phyloP scores from a whole-genome alignment of 2,888 invertebrate genomes.

The Helleia helle region DNA sequence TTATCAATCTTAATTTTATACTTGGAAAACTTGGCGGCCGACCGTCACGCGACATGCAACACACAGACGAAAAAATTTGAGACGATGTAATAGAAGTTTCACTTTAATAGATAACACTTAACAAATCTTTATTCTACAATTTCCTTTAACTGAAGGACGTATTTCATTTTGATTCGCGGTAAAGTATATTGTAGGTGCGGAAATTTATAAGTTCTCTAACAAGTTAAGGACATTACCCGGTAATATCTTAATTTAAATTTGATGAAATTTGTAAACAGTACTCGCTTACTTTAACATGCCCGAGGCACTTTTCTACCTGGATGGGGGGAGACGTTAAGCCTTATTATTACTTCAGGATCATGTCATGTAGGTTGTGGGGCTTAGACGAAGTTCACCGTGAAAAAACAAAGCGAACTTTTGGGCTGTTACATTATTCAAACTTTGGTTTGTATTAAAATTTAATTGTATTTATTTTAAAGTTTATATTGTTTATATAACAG shows the following conservation, averaged over 20 bases:
- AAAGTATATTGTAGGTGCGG: background rate
- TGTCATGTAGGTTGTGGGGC: background rate
- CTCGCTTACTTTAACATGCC: slow-evolving; percentile 2
- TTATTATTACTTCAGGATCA: background rate
- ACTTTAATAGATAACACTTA: too few relatives aligned
- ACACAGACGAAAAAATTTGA: too few relatives aligned
- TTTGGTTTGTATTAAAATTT: background rate
- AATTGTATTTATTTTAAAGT: too few relatives aligned
- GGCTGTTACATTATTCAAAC: background rate
- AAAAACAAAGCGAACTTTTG: background rate
- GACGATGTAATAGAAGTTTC: too few relatives aligned
- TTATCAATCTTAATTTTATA: too few relatives aligned
- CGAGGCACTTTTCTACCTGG: background rate
- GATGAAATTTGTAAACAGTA: slow-evolving; percentile 8
- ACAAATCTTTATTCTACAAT: too few relatives aligned
- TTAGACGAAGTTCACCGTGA: background rate
- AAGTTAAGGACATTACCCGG: slow-evolving; percentile 6
- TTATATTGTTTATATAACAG: too few relatives aligned
- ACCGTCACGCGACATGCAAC: too few relatives aligned
- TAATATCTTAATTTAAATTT: slow-evolving; percentile 9
- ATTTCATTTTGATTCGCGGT: too few relatives aligned
- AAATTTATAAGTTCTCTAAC: slow-evolving; percentile 6
- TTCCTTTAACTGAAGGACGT: too few relatives aligned
- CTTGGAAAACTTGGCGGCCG: too few relatives aligned
- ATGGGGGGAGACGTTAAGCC: background rate